phyloP scores from a whole-genome alignment of 2,888 invertebrate genomes.

The Tenthredo amoena region DNA sequence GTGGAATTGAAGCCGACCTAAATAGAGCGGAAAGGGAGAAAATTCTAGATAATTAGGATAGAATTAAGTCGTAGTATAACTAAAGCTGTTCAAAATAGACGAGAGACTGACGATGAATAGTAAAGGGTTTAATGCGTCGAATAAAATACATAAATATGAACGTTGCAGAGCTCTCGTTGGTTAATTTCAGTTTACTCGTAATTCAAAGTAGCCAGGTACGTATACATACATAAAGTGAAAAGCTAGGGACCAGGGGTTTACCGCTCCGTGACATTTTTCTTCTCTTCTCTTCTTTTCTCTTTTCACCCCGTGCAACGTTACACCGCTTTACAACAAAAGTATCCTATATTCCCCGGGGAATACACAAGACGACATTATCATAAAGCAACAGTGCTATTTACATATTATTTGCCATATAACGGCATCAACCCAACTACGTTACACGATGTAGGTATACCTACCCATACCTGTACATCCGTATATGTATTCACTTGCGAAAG shows the following conservation, averaged over 20 bases:
- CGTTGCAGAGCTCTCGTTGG: background rate
- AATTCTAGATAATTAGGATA: background rate
- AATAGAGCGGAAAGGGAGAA: background rate
- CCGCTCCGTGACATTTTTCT: background rate
- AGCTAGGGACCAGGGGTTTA: background rate
- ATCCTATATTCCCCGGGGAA: constrained; percentile 28
- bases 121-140: background rate
- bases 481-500: background rate
- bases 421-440: background rate
- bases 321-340: constrained; percentile 15
- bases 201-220: background rate
- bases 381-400: constrained; percentile 46
- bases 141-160: background rate
- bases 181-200: background rate
- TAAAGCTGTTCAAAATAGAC: background rate
- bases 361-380: constrained; percentile 30
- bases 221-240: background rate
- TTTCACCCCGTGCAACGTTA: background rate
- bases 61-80: background rate
- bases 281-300: background rate
- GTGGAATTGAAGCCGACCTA: background rate
- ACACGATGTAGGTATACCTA: background rate
- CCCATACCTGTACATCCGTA: background rate
- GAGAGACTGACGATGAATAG: background rate
- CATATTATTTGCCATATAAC: constrained; percentile 44